Evolutionary conservation across 1,140 invertebrate genomes (phyloP), one percentile per base, ranked within the genome.

Genomic region (Asbolus verrucosus): DNA sequence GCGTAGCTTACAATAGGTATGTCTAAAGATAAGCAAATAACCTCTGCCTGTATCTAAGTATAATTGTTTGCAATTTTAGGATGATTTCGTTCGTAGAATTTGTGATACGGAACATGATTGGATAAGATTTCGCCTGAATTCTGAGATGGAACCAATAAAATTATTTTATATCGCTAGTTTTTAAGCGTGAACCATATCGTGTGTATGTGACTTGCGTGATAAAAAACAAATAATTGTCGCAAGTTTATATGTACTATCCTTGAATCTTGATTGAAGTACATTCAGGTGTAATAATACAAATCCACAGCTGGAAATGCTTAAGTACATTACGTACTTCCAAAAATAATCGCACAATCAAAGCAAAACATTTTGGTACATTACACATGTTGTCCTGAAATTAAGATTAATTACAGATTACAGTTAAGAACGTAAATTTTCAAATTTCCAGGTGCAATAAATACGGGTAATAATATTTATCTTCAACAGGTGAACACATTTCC

Each of bases 261-360:
- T 54, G 21, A 54, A 50, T 13, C n/a, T 54, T 21, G 46, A 54
- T n/a, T 27, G 27, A 21, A 54, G 46, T 54, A 54, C 46, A 54
- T 31, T 13, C 46, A 54, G 46, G 46, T 54, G 46, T 54, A 24
- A 50, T 24, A 24, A 24, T 36, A 11, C 33, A 8, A 36, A 36
- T 2, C 33, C 18, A 19, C 43, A 54, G 19, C 11, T 54, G 46
- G 9, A 24, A 54, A 21, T 54, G 11, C 46, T 54, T 13, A 6
- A 54, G 46, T 27, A n/a, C n/a, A n/a, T n/a, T n/a, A n/a, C n/a
- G n/a, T n/a, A 54, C 46, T 54, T 11, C 11, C 6, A 54, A 54
- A 54, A 54, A 27, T 24, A 31, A 19, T 4, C 6, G 3, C 39
- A 18, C 5, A 9, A 18, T 16, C 41, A 19, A 46, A 54, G 27